Conservation (phyloP, 2,113 vertebrate species). For the Brachyhypopomus occidentalis region DNA sequence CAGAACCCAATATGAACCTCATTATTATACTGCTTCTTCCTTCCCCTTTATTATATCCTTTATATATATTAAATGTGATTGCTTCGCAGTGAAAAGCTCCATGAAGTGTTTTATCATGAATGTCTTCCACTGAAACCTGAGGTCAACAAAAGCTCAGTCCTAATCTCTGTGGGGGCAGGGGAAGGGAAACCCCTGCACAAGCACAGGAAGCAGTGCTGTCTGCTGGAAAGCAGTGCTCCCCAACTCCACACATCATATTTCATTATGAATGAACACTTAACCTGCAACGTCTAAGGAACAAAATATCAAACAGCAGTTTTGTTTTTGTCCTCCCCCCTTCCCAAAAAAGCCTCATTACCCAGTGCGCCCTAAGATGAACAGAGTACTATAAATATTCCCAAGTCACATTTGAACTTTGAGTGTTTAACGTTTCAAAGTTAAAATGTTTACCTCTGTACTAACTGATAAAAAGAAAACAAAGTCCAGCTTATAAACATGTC, state of each 20-base stretch:
- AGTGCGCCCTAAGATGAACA: neutral
- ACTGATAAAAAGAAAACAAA: neutral
- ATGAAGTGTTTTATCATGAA: no score
- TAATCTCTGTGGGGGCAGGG: no score
- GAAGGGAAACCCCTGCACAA: no score
- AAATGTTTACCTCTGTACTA: constrained; percentile 11
- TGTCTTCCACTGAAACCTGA: no score
- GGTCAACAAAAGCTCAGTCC: no score
- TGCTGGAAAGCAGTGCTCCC: no score
- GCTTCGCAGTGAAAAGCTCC: no score
- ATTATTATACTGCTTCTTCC: neutral
- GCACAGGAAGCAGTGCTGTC: no score
- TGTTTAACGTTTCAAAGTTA: neutral
- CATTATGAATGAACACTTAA: neutral
- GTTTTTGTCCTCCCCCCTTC: no score
- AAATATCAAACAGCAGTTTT: neutral
- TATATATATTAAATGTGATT: no score
- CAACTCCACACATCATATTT: no score
- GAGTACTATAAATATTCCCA: neutral
- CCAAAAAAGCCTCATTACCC: neutral
- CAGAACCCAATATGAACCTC: neutral
- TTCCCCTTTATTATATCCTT: no score
- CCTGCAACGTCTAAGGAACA: neutral
- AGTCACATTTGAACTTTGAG: constrained; percentile 6
- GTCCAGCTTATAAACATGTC: neutral